Evolutionary conservation across 2,113 vertebrate genomes (phyloP), one percentile per base, ranked within the genome.

Genomic region (Nannospalax galili): DNA sequence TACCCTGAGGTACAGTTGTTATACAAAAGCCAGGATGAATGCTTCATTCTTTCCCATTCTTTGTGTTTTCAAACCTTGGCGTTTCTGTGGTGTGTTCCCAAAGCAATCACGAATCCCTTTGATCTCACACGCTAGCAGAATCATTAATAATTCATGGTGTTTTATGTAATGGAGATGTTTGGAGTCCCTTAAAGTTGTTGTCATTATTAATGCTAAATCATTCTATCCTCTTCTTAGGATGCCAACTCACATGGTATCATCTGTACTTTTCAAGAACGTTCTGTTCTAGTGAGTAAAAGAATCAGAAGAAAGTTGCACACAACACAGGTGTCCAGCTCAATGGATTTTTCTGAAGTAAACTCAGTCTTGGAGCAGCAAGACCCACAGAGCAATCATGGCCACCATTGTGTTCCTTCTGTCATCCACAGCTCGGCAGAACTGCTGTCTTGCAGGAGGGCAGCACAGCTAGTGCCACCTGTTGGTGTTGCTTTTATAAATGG

Each of bases 131-230:
- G 12, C 32, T 88, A 78, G 48, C 37, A 77, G 69, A 91, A 65
- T 90, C 30, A 89, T 80, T 84, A 90, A 92, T 96, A 77, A 87
- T 90, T 90, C 90, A 84, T 67, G 16, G 37, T 24, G 24, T 82
- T 77, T 90, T 60, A 87, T 70, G 15, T 52, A 82, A 72, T 30
- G 48, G 62, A 82, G 58, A 82, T 30, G 17, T 14, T 77, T 52
- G 42, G 12, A 35, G 64, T 48, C 28, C n/a, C 85, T 56, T 72
- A 72, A 58, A 35, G 52, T 82, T 52, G 72, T 72, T 52, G 56
- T 87, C 62, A 84, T 73, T 90, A 65, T 62, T 56, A 30, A 52
- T 28, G 70, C 45, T 92, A 78, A 87, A 73, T 30, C 35, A 40
- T 32, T 70, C 22, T 1, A 1, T 82, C 8, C 35, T 72, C 64